Evolutionary conservation across 1,140 invertebrate genomes (phyloP).

Genomic region (Zaprionus kolodkinae): DNA sequence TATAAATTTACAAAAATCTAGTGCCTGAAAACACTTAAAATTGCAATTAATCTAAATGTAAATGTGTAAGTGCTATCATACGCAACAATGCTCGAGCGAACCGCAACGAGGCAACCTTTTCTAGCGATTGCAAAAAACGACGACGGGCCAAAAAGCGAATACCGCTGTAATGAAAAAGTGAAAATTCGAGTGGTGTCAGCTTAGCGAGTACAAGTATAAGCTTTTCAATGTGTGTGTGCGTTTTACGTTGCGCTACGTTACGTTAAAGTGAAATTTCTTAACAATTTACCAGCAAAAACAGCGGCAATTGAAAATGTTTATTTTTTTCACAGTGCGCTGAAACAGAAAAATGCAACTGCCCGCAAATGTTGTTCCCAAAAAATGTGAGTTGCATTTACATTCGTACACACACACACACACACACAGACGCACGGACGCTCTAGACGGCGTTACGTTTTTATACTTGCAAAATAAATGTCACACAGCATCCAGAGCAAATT

Average conservation of each 20-base stretch:
- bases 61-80: constrained; percentile 32
- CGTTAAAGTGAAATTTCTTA: constrained; percentile 70
- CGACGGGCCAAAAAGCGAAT: constrained; percentile 9
- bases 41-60: constrained; percentile 28
- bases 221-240: constrained; percentile 49
- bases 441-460: constrained; percentile 5
- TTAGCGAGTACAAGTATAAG: constrained; percentile 39
- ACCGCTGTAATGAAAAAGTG: constrained; percentile 64
- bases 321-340: constrained; percentile 28
- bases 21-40: constrained; percentile 38
- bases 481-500: constrained; percentile 43
- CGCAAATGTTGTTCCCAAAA: constrained; percentile 71
- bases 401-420: constrained; percentile 25
- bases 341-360: constrained; percentile 61
- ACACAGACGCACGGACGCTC: constrained; percentile 11
- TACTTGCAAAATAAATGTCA: constrained; percentile 31
- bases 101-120: constrained; percentile 20
- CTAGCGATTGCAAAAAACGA: constrained; percentile 23
- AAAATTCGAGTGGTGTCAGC: constrained; percentile 61
- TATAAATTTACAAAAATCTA: constrained; percentile 40
- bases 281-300: constrained; percentile 33
- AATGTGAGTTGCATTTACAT: constrained; percentile 63
- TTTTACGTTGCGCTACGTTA: constrained; percentile 45
- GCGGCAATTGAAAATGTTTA: constrained; percentile 54
- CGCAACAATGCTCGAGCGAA: constrained; percentile 11